Conservation (phyloP, 1,140 invertebrate genomes). For the Aphidius gifuensis region DNA sequence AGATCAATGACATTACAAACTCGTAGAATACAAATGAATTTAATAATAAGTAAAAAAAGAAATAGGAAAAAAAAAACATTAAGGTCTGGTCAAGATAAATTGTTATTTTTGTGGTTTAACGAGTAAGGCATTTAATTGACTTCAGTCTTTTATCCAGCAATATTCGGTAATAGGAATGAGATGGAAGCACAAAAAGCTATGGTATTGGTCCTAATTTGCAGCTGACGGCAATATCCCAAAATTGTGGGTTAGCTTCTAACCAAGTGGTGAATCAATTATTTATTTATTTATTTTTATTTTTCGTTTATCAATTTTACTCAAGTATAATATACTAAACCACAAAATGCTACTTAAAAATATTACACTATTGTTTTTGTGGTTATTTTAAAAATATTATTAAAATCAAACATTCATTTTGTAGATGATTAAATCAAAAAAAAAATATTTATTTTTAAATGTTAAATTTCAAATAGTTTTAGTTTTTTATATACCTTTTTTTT, state of each 20-base stretch:
- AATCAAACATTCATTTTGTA: too few relatives aligned
- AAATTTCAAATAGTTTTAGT: too few relatives aligned
- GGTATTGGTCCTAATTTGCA: slow-evolving; percentile 45
- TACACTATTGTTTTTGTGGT: neutral
- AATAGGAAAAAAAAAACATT: slow-evolving; percentile 7
- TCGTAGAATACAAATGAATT: slow-evolving; percentile 11
- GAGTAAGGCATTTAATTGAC: slow-evolving; percentile 47
- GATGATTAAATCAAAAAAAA: too few relatives aligned
- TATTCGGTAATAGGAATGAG: slow-evolving; percentile 36
- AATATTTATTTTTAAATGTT: too few relatives aligned
- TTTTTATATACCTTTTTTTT: neutral
- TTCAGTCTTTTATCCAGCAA: slow-evolving; percentile 49
- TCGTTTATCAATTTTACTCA: neutral
- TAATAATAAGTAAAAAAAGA: neutral
- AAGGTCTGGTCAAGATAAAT: slow-evolving; percentile 5
- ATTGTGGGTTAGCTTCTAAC: slow-evolving; percentile 38
- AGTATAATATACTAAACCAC: neutral
- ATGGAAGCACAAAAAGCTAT: slow-evolving; percentile 5
- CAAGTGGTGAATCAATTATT: slow-evolving; percentile 16
- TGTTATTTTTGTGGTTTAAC: slow-evolving; percentile 29
- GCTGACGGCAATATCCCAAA: slow-evolving; percentile 46
- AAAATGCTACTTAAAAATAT: slow-evolving; percentile 8
- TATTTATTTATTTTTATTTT: slow-evolving; percentile 15
- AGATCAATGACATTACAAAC: too few relatives aligned
- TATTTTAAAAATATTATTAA: neutral